Base-by-base conservation (phyloP, 1,140 invertebrate genomes). In the Leptinotarsa undecemlineata region DNA sequence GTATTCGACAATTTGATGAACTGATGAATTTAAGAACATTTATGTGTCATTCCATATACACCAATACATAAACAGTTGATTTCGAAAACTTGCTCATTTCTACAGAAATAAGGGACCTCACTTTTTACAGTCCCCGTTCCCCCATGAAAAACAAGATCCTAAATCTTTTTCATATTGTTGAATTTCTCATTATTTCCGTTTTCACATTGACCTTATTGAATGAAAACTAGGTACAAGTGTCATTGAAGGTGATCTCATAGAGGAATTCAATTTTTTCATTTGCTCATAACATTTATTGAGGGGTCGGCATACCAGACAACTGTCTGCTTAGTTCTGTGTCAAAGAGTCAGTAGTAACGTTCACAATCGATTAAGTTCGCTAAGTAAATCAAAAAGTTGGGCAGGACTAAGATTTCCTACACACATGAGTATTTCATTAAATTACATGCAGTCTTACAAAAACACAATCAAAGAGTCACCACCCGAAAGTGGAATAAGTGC, bases 371-470 rank as follows among this genome's bases (percentile, higher is more conserved):
- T 33, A 72, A 64, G 62, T 47, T 64, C 23, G 14, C 71, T 72
- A 72, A 64, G 71, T 23, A 72, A 72, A 48, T 48, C 33, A 70
- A 70, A 70, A 70, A 14, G 17, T n/a, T 61, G 47, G 47, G 71
- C 23, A 72, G 61, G 71, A 64, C 61, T 47, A 48, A 70, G 23
- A 51, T n/a, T 48, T 23, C 71, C 71, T 64, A 72, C 74, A 67
- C 74, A 68, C 68, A 76, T 76, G 74, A 76, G 74, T 76, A 76
- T 76, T 76, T 72, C 64, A 72, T 61, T 71, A 72, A 61, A 72
- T 72, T 72, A 72, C 71, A 72, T 72, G 71, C 74, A 76, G 74
- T 76, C 74, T 76, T 76, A 67, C 60, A 76, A 76, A 72, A 68
- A 76, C 71, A 67, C 70, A 71, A 76, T 64, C 71, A 72, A 48